A percentile compares a stretch with the other conserved stretches of the same genome.
These are phyloP conservation scores for Aplodontia rufa DNA, from an alignment of 2,113 vertebrate species.

Conservation along the genomic window DNA sequence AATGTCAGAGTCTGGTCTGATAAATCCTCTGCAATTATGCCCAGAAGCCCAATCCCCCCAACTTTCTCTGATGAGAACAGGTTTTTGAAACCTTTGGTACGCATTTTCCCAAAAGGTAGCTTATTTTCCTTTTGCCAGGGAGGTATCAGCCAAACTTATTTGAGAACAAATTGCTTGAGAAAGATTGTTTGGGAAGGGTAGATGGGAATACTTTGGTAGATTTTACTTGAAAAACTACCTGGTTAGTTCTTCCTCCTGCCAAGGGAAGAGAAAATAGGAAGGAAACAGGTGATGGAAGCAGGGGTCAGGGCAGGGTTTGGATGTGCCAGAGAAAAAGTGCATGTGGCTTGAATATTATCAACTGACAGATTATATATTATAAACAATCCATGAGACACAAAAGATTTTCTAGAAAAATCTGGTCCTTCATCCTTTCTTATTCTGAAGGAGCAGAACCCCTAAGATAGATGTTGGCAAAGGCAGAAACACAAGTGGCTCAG, in stretches of 20 bases:
- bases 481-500: neutral
- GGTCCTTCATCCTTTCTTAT: neutral
- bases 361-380: neutral
- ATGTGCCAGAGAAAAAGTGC: neutral
- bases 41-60: neutral
- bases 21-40: neutral
- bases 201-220: neutral
- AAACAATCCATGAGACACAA: neutral
- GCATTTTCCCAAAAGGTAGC: neutral
- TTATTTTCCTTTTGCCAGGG: slow-evolving; percentile 28
- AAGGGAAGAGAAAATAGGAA: neutral
- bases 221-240: neutral
- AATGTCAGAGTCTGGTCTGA: neutral
- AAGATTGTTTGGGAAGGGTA: neutral
- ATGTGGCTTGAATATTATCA: neutral
- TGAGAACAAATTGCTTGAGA: no score
- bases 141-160: slow-evolving; percentile 19
- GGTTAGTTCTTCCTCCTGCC: neutral
- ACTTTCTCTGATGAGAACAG: slow-evolving; percentile 37
- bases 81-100: neutral
- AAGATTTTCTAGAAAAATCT: neutral
- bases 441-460: neutral
- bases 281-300: neutral
- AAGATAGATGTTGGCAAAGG: neutral
- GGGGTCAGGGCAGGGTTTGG: neutral